Evolutionary conservation across 2,797 vertebrate genomes (phyloP).

Genomic region (Tarsius wallacei): DNA sequence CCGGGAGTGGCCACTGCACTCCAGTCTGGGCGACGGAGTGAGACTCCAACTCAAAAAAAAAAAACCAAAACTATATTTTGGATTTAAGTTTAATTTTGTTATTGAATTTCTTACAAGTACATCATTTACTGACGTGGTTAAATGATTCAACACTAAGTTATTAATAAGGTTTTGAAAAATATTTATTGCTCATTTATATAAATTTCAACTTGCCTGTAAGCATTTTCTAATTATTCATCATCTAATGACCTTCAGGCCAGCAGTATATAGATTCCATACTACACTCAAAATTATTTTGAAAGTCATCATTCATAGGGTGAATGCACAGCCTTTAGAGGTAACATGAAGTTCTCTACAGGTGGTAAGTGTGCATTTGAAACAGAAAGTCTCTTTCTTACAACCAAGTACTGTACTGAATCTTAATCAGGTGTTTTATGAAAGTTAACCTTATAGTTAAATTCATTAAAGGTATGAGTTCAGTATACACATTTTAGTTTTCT

Average conservation of each 20-base stretch:
- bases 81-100: not conserved
- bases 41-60: too few species aligned
- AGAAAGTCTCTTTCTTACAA: not conserved
- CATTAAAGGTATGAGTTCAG: not conserved
- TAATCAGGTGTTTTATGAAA: not conserved
- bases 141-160: constrained; percentile 31
- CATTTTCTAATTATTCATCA: not conserved
- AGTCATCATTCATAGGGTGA: not conserved
- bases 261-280: not conserved
- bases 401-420: not conserved
- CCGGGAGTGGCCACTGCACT: too few species aligned
- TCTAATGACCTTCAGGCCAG: not conserved
- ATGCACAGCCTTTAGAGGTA: not conserved
- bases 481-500: not conserved
- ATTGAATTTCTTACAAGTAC: not conserved
- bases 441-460: not conserved
- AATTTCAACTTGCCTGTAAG: not conserved
- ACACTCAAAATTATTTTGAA: not conserved
- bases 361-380: not conserved
- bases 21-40: too few species aligned
- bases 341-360: not conserved
- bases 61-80: not conserved
- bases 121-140: not conserved
- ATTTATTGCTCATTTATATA: not conserved
- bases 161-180: not conserved